Conservation (phyloP, 2,797 vertebrate species). For the Melanotaenia parkinsoni region DNA sequence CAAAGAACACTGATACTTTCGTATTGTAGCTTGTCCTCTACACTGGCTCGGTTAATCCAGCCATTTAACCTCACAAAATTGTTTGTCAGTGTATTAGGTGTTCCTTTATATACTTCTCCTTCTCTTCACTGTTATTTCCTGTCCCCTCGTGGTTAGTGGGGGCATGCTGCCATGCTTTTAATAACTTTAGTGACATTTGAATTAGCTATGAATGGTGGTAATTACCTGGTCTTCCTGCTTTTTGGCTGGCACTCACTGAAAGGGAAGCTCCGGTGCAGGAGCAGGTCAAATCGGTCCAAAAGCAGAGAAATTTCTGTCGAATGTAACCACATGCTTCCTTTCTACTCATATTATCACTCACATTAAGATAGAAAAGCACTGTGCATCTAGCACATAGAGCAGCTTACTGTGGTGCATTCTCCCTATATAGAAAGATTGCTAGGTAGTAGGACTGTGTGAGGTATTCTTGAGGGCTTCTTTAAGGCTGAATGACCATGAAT, state of each 20-base stretch:
- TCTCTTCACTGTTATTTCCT: slow-evolving; percentile 13
- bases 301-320: slow-evolving; percentile 28
- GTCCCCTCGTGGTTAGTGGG: slow-evolving; percentile 28
- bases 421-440: slow-evolving; percentile 37
- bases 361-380: background rate
- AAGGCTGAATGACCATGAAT: slow-evolving; percentile 60
- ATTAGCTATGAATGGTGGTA: slow-evolving; percentile 75
- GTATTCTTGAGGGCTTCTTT: slow-evolving; percentile 63
- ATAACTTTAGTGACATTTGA: slow-evolving; percentile 81
- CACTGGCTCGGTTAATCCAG: slow-evolving; percentile 11
- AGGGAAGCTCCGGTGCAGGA: slow-evolving; percentile 42
- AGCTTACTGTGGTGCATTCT: slow-evolving; percentile 25
- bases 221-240: slow-evolving; percentile 75
- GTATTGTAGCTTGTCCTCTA: background rate
- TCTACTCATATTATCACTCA: slow-evolving; percentile 13
- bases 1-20: slow-evolving; percentile 19
- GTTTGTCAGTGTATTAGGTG: slow-evolving; percentile 24
- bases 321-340: slow-evolving; percentile 16
- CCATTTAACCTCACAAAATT: slow-evolving; percentile 24
- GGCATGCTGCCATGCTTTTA: slow-evolving; percentile 65
- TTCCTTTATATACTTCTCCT: slow-evolving; percentile 17
- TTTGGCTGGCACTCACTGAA: slow-evolving; percentile 57
- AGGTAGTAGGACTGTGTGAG: slow-evolving; percentile 60
- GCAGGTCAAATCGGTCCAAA: slow-evolving; percentile 36
- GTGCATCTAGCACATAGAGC: slow-evolving; percentile 21